These are phyloP conservation scores for Polypterus bichir DNA, from an alignment of 2,113 vertebrate genomes.

Conservation along the genomic window DNA sequence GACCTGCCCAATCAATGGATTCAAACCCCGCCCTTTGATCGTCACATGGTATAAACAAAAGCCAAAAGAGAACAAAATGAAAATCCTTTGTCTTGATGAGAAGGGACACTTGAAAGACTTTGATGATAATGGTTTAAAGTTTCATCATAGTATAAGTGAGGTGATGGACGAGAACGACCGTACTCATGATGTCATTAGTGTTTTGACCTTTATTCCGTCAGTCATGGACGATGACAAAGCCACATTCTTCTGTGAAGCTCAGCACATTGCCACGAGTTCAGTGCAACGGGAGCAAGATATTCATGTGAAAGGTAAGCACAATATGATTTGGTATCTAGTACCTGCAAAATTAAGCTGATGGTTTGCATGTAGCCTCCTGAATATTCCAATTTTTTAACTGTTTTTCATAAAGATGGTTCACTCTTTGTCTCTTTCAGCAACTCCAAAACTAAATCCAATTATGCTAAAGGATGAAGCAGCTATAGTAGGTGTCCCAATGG, in stretches of 20 bases:
- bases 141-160: not conserved
- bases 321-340: no score
- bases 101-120: no score
- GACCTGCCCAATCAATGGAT: slow-evolving; percentile 1
- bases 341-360: no score
- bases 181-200: not conserved
- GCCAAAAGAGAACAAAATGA: not conserved
- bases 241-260: slow-evolving; percentile 3
- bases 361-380: no score
- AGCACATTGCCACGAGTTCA: not conserved
- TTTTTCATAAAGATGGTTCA: no score
- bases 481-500: no score
- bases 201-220: not conserved
- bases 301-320: no score
- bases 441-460: no score
- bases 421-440: no score
- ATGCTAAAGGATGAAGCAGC: no score
- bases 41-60: slow-evolving; percentile 1
- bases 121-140: not conserved
- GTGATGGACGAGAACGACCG: not conserved
- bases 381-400: no score
- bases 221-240: not conserved
- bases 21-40: not conserved
- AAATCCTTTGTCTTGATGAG: not conserved
- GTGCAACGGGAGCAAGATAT: no score